Base-by-base conservation (phyloP, 1,140 invertebrate species). In the Caenorhabditis briggsae region DNA sequence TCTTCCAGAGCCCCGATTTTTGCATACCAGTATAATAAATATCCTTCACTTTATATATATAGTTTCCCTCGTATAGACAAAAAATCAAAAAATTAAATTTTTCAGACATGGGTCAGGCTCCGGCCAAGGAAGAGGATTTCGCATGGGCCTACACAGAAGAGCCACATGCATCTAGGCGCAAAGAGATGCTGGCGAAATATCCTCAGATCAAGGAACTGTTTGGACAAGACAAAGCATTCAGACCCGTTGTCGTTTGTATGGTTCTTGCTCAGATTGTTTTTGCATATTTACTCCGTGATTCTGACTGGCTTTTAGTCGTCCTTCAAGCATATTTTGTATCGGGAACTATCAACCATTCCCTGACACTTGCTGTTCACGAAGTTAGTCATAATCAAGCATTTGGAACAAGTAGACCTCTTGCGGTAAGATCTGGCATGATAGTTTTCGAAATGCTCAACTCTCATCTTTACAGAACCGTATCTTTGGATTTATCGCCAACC, bases 331-430 rank as follows among this genome's bases (percentile, higher is more conserved):
- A 92, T 78, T 90, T 88, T 74, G 92, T 91, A 12, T 88, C 91
- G 41, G 91, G 91, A 25, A 92, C 92, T 12, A 85, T 99, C 82
- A 99, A 99, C 93, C 98, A 99, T 94, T 96, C 97, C 0, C 94
- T 99, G 41, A 98, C 97, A 95, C 94, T 99, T 89, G 98, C 96
- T 6, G 95, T 98, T 87, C 98, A 99, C 93, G 98, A 99, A 94
- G 97, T 99, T 86, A 94, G 97, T 1, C 98, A 99, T 92, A 98
- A 98, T 94, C 94, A 98, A 90, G 98, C 97, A 0, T 99, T 99
- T 94, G 98, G 98, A 12, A 95, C 97, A 93, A 94, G 95, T 2
- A 94, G 95, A 86, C 96, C 96, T n/a, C 58, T 92, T 48, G 88
- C 90, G 16, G 90, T 91, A 82, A 85, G 88, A 89, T 61, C 12